Evolutionary conservation across 2,113 vertebrate genomes (phyloP), one percentile per base, ranked within the genome.

Genomic region (Sclerurus mexicanus): DNA sequence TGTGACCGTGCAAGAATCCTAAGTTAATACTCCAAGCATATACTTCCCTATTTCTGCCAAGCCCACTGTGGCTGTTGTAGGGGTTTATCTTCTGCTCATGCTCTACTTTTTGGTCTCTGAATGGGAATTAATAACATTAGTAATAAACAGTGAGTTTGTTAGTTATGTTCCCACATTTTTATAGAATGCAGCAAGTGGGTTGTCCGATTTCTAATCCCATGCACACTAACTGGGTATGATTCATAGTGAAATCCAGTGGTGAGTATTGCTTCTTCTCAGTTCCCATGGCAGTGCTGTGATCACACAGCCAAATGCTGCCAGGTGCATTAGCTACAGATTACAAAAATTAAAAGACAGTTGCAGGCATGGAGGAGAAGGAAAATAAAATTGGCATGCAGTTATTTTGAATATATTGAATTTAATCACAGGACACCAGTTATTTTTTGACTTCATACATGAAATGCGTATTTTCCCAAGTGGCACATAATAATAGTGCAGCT

Each of bases 261-360:
- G 71, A 86, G 46, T 91, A 60, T 66, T 91, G 60, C 66, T 63
- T 37, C 81, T 89, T 80, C 39, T 94, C 84, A 77, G 86, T 90
- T 94, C 94, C 91, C 71, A 60, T 73, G 78, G 64, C 73, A 96
- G 72, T 96, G 17, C 72, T 95, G 72, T 91, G 94, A 69, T 71
- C 93, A 79, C 31, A 89, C 24, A 83, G 16, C 58, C 37, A 28
- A 78, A 49, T 64, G 21, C 67, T 95, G 59, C 73, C 30, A 88
- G 74, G 68, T 75, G 85, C 88, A 62, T 93, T 93, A 83, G 85
- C 67, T 76, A 87, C 87, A 82, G 87, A 91, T 84, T 95, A 80
- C 52, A 85, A 94, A 95, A 95, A 86, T 66, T 71, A 81, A 59
- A 58, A 37, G 7, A 35, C 19, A 50, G 10, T 55, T 90, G 40